Base-by-base conservation (phyloP, 2,113 vertebrate species). In the Podocnemis expansa region DNA sequence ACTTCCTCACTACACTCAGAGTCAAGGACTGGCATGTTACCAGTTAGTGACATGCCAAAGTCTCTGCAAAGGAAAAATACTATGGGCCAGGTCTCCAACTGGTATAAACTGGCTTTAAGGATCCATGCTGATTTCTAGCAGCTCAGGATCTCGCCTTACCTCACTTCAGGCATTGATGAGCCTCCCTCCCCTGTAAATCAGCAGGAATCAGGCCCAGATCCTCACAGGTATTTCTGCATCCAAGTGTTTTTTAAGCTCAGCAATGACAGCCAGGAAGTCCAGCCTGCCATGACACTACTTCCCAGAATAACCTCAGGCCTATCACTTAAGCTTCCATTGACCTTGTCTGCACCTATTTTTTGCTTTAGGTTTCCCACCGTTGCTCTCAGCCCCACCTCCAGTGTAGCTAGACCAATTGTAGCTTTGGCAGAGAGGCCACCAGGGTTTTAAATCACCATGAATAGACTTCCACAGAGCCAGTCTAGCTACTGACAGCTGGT, bases 101-200 rank as follows among this genome's bases (percentile, higher is more conserved):
- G 29, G 45, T 91, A 84, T 45, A 55, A 85, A 63, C 12, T 78
- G 79, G 49, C 13, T 24, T 27, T 58, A 58, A 58, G 56, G 56
- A 58, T 58, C 27, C 56, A 78, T 7, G n/a, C n/a, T 54, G n/a
- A 51, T 54, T 54, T 34, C 31, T 2, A 25, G 29, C 0, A 0
- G 27, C 45, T 63, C 8, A 93, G 34, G 58, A 55, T 25, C 1
- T 31, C 41, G 24, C 75, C 60, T 84, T 91, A 79, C 1, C 0
- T 49, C 86, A 80, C 43, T 80, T 85, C 0, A 94, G 56, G 13
- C 29, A 60, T 31, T 31, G 27, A 31, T 60, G 27, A 60, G 27
- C 12, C 12, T 60, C 29, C 25, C 11, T 58, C 56, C 25, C 56
- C 27, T 29, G 27, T 58, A 58, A 58, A 58, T 29, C 56, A 58